Evolutionary conservation across 2,797 vertebrate genomes (phyloP).

Genomic region (Eleutherodactylus coqui): DNA sequence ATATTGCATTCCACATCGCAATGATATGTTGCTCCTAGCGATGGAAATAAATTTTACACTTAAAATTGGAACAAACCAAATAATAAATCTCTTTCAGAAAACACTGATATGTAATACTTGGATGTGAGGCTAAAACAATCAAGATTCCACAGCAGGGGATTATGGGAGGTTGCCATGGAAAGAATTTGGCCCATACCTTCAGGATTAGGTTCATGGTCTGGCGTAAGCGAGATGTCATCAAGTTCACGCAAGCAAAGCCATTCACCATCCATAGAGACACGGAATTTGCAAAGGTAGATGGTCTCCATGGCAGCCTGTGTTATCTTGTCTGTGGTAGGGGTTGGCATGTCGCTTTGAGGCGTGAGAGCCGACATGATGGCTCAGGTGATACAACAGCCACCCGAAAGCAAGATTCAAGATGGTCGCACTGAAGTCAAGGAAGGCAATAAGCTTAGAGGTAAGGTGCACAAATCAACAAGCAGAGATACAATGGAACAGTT

Average conservation of each 20-base stretch:
- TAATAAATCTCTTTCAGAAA: not conserved
- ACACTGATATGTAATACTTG: not conserved
- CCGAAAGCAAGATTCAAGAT: conserved; percentile 49
- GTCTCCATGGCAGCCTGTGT: conserved; percentile 99
- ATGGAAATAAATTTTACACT: not conserved
- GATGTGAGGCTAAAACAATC: not conserved
- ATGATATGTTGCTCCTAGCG: not conserved
- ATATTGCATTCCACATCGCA: not conserved
- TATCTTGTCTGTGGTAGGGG: conserved; percentile 99
- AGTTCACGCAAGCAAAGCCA: conserved; percentile 98
- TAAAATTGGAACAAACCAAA: not conserved
- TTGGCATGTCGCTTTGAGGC: conserved; percentile 95
- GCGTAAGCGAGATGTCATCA: conserved; percentile 98
- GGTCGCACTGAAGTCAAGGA: not conserved
- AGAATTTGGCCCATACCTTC: conserved; percentile 86
- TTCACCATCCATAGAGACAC: conserved; percentile 98
- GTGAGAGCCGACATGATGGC: conserved; percentile 99
- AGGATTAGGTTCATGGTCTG: conserved; percentile 97
- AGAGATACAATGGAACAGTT: too few relatives aligned
- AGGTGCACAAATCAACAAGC: not conserved
- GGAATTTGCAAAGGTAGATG: conserved; percentile 99
- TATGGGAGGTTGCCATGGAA: conserved; percentile 49
- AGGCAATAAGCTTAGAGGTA: conserved; percentile 23
- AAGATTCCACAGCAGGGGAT: conserved; percentile 27
- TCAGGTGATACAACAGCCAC: conserved; percentile 85